Percentiles rank a stretch among this genome's conserved stretches.
phyloP scores from a whole-genome alignment of 2,113 vertebrate species.

The Pelodiscus sinensis region DNA sequence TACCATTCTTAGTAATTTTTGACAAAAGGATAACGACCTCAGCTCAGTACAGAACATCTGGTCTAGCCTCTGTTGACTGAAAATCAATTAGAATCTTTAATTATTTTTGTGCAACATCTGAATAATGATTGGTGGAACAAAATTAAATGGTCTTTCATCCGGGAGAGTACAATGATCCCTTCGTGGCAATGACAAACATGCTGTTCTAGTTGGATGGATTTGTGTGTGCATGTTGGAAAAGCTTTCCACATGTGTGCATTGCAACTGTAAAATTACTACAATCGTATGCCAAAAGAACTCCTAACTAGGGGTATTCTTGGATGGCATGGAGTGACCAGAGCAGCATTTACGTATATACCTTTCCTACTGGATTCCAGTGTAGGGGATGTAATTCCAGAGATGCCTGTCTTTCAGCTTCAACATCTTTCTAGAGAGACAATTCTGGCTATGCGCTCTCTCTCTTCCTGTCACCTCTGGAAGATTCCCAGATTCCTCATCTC shows the following conservation, averaged over 20 bases:
- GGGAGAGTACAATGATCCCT: fast-evolving
- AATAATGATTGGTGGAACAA: constrained; percentile 19
- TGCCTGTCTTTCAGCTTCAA: not conserved
- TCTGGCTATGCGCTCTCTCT: not conserved
- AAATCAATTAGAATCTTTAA: constrained; percentile 68
- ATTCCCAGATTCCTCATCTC: not conserved
- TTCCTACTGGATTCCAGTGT: not conserved
- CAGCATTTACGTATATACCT: fast-evolving
- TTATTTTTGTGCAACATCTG: constrained; percentile 69
- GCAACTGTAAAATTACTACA: not conserved
- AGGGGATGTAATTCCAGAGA: not conserved
- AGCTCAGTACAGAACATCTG: constrained; percentile 54
- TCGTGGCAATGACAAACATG: fast-evolving
- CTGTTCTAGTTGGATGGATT: not conserved
- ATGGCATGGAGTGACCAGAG: fast-evolving
- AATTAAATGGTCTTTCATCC: not conserved
- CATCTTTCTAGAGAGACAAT: not conserved
- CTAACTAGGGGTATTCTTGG: not conserved
- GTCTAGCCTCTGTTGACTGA: constrained; percentile 55
- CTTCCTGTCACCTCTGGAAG: not conserved
- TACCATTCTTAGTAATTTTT: constrained; percentile 63
- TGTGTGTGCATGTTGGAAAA: fast-evolving
- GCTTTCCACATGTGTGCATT: not conserved
- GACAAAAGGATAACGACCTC: constrained; percentile 53
- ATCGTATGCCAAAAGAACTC: not conserved